Conservation (phyloP, 2,113 vertebrate genomes). For the Eptesicus fuscus region DNA sequence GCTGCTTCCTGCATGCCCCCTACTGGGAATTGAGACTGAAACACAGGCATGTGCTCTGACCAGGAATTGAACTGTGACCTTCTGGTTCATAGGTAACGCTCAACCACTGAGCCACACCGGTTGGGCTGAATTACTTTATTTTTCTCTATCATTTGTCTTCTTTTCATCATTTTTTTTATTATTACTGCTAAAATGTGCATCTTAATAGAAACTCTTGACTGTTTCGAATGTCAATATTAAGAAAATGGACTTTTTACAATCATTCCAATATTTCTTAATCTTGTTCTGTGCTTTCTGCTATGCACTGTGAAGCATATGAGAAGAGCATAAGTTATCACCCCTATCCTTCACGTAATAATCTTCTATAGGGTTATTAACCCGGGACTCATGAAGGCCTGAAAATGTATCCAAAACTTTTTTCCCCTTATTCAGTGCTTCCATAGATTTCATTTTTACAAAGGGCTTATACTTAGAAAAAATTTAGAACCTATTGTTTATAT, state of each 20-base stretch:
- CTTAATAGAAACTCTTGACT: background rate
- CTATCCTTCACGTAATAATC: background rate
- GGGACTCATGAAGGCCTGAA: background rate
- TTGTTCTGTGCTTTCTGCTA: background rate
- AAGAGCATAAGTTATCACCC: background rate
- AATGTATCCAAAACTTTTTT: background rate
- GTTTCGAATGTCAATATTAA: background rate
- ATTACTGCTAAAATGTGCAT: background rate
- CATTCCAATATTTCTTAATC: background rate
- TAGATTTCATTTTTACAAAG: slow-evolving; percentile 35
- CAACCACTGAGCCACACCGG: too few relatives aligned
- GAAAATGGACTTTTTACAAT: background rate
- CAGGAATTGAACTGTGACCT: too few relatives aligned
- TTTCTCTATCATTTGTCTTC: background rate
- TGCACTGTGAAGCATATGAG: background rate
- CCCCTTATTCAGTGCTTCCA: background rate
- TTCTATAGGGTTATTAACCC: background rate
- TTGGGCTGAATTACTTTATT: background rate
- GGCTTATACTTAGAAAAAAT: background rate
- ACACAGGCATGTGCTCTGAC: too few relatives aligned
- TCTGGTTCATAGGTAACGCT: too few relatives aligned
- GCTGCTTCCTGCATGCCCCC: too few relatives aligned
- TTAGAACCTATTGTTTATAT: background rate
- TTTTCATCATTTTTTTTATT: background rate
- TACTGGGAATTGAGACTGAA: too few relatives aligned